Evolutionary conservation across 2,797 vertebrate genomes (phyloP), one percentile per base, ranked within the genome.

Genomic region (Pseudochirops cupreus): DNA sequence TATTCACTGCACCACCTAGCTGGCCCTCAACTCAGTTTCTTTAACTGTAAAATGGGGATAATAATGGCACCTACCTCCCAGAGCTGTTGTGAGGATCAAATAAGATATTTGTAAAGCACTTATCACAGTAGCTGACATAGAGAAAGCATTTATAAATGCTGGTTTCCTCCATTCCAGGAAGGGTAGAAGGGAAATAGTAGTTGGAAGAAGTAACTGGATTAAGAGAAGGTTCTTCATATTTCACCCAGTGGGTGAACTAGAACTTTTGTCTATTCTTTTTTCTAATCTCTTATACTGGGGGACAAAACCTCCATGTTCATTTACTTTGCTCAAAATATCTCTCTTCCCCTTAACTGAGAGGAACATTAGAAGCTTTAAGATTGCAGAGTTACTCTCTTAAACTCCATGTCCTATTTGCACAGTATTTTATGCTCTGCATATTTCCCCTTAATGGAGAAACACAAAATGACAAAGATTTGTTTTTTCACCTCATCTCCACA

Each of bases 361-460:
- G 89, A 92, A 5, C 31, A 94, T 90, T 92, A 92, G n/a, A 94
- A 46, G 94, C 46, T 93, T 0, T 92, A 94, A 87, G n/a, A 11
- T 93, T 59, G n/a, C 57, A 58, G 26, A 89, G 53, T 93, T 94
- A 93, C 10, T 91, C 29, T 92, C 82, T 92, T 94, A 94, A 95
- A 93, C 18, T 3, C n/a, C 28, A 91, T 92, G 31, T 90, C 94
- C 95, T 92, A 93, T 26, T 90, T 74, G 56, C 5, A 95, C 89
- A 94, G 21, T 46, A 93, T 89, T 97, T 96, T 95, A 39, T 39
- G 95, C 90, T 95, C 89, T 93, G 90, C 12, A 0, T 50, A 95
- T 87, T 54, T 94, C 90, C 5, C 90, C 62, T 95, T 91, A 93
- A 96, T 93, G 74, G 58, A 82, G 46, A 56, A 90, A n/a, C 9